Base-by-base conservation (phyloP, 2,797 vertebrate species). In the Oreortyx pictus region DNA sequence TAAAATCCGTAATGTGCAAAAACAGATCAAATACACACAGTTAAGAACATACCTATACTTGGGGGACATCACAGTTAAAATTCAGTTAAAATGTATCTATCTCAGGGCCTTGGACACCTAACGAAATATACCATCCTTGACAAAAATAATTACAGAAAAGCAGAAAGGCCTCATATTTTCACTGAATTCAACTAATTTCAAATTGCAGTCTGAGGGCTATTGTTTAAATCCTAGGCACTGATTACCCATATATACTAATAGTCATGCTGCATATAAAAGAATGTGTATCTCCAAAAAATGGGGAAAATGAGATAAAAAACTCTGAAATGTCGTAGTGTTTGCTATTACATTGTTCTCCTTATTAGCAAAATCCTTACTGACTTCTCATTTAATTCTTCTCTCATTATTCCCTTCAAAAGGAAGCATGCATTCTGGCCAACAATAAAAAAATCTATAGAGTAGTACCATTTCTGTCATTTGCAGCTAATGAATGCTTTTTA, bases 401-500 rank as follows among this genome's bases (percentile, higher is more conserved):
- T 95, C 88, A 87, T 93, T 97, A 95, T 92, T 96, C 56, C 76
- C 19, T 94, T 96, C 66, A 74, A 95, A 97, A 93, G 52, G 68
- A 95, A 97, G 88, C 92, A 92, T 64, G 89, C 73, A 93, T 93
- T 95, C 92, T 95, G 73, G 72, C 78, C 96, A 90, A 90, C 91
- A 96, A 96, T 96, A 96, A 96, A 96, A 96, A 96, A 97, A 96
- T 93, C 93, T 82, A 94, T 96, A 95, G 66, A n/a, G 31, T 77
- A 90, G 82, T 88, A 91, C 85, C 92, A 87, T 96, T 96, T 96
- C 95, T 97, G 91, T 95, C 94, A 97, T 96, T 96, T 96, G 95
- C 91, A 96, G 92, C 90, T 97, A 96, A 97, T 96, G 91, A 97
- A 94, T 95, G 88, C 89, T 94, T 96, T 97, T 97, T 81, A 94